Conservation (phyloP, 2,888 invertebrate genomes). For the Mycalesis mineus region DNA sequence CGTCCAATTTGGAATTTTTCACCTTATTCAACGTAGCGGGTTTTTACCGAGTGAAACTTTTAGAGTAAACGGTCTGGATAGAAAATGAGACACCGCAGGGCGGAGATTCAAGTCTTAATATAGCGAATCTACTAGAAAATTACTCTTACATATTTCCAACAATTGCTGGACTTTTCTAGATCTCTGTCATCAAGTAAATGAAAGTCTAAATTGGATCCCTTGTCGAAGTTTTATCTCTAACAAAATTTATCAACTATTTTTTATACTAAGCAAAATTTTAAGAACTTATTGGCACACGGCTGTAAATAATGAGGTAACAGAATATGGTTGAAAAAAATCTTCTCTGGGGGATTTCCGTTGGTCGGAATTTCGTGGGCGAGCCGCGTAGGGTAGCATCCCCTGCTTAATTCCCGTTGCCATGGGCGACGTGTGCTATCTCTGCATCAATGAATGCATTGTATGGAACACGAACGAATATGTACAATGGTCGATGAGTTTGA, state of each 20-base stretch:
- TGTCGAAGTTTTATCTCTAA: neutral
- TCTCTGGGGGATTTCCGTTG: conserved; percentile 64
- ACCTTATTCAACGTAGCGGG: conserved; percentile 40
- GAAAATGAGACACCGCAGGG: conserved; percentile 48
- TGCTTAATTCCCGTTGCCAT: conserved; percentile 52
- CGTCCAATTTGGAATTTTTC: conserved; percentile 48
- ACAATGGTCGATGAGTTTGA: conserved; percentile 36
- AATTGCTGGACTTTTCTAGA: conserved; percentile 12
- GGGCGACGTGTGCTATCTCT: conserved; percentile 60
- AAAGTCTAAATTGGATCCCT: conserved; percentile 19
- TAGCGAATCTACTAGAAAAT: conserved; percentile 26
- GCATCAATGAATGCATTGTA: conserved; percentile 53
- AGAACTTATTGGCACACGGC: neutral
- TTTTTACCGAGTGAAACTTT: conserved; percentile 53
- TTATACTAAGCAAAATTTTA: neutral
- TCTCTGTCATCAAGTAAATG: conserved; percentile 19
- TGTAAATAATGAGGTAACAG: conserved; percentile 6
- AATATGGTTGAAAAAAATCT: conserved; percentile 48
- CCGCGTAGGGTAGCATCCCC: conserved; percentile 54
- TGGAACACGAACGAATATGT: conserved; percentile 17
- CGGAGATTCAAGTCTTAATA: conserved; percentile 36
- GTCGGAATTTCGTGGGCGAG: conserved; percentile 61
- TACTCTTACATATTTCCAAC: conserved; percentile 21
- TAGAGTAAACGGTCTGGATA: conserved; percentile 59
- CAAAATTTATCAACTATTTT: neutral